These are phyloP conservation scores for Epistrophe eligans DNA, from an alignment of 2,888 invertebrate genomes.

Conservation along the genomic window DNA sequence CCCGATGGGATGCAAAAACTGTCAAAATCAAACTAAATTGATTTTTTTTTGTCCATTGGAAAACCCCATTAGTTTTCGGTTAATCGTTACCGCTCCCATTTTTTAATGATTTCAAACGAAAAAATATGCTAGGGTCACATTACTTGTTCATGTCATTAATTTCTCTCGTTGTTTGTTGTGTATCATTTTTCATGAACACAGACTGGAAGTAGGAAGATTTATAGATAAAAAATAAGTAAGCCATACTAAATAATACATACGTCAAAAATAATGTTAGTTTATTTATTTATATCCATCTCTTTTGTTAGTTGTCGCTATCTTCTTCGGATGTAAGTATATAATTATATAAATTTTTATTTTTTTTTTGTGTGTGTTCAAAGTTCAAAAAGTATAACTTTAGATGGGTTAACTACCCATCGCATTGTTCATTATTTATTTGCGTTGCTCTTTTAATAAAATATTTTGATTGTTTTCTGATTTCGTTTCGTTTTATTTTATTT, in stretches of 20 bases:
- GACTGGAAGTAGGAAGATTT: constrained; percentile 8
- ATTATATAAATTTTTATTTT: neutral
- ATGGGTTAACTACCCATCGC: neutral
- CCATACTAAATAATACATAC: neutral
- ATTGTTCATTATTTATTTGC: constrained; percentile 20
- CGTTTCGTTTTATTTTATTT: neutral
- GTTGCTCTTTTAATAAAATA: constrained; percentile 17
- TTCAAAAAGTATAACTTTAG: neutral
- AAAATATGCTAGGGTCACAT: neutral
- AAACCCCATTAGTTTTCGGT: no score
- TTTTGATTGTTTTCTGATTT: constrained; percentile 19
- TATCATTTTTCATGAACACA: constrained; percentile 11
- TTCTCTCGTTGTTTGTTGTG: constrained; percentile 8
- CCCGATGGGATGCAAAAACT: no score
- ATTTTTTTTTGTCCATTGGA: no score
- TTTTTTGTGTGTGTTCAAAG: constrained; percentile 2
- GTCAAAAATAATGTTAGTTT: neutral
- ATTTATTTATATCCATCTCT: neutral
- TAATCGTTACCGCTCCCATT: no score
- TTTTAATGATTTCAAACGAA: neutral
- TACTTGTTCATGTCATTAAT: neutral
- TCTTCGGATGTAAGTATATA: neutral
- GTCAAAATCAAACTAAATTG: no score
- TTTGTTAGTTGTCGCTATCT: neutral
- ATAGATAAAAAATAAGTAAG: neutral